Evolutionary conservation across 2,888 invertebrate species (phyloP).

Genomic region (Zygaena filipendulae): DNA sequence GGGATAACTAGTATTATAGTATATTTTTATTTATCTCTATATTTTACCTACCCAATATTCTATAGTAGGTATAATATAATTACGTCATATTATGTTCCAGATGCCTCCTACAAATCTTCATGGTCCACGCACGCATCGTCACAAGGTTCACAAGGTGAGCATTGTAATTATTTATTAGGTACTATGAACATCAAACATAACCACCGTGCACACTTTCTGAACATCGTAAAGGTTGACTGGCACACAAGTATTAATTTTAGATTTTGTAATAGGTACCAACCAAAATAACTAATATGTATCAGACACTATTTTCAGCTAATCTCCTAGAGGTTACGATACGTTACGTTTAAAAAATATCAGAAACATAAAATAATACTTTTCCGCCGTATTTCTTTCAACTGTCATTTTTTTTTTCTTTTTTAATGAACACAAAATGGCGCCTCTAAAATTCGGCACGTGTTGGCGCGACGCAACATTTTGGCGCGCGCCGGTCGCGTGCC

Average conservation of each 20-base stretch:
- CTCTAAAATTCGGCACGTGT: slow-evolving; percentile 48
- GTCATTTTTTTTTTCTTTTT: neutral
- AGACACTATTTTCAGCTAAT: too few species aligned
- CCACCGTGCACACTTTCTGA: too few species aligned
- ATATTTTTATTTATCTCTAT: too few species aligned
- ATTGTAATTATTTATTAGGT: slow-evolving; percentile 5
- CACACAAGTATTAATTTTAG: neutral
- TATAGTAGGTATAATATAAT: too few species aligned
- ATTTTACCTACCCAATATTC: too few species aligned
- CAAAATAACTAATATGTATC: too few species aligned
- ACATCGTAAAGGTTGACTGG: neutral
- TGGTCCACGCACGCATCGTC: slow-evolving; percentile 83
- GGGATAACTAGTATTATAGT: too few species aligned
- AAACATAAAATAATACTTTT: too few species aligned
- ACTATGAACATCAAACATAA: slow-evolving; percentile 5
- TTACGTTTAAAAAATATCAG: too few species aligned
- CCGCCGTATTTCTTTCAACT: too few species aligned
- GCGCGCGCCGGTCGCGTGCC: slow-evolving; percentile 43
- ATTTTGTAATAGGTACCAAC: too few species aligned
- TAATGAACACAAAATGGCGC: slow-evolving; percentile 34
- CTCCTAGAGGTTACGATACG: too few species aligned
- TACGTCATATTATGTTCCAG: slow-evolving; percentile 72
- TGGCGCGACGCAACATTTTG: slow-evolving; percentile 26
- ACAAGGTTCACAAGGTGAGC: slow-evolving; percentile 80
- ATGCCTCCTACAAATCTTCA: slow-evolving; percentile 88